phyloP scores from a whole-genome alignment of 2,113 vertebrate species.

The Arenaria interpres region DNA sequence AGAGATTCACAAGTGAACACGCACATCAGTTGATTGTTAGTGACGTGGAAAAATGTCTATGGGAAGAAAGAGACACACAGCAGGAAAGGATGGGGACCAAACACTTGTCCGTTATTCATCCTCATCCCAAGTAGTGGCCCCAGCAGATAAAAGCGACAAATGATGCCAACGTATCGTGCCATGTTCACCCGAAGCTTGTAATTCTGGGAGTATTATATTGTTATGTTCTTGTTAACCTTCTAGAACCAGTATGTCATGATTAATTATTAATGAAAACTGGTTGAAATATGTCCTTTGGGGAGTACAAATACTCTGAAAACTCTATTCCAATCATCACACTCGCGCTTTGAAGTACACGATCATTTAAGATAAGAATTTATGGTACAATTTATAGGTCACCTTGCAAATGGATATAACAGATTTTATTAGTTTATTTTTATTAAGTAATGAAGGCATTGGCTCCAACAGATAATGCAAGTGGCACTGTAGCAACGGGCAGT shows the following conservation, averaged over 20 bases:
- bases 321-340: neutral
- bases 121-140: neutral
- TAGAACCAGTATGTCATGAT: neutral
- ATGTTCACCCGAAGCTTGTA: neutral
- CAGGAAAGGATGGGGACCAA: neutral
- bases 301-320: neutral
- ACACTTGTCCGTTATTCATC: neutral
- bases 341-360: neutral
- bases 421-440: neutral
- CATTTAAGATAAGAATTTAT: neutral
- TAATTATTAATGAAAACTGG: constrained; percentile 8
- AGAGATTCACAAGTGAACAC: neutral
- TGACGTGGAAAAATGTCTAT: neutral
- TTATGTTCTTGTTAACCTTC: constrained; percentile 3
- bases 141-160: neutral
- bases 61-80: neutral
- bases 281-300: neutral
- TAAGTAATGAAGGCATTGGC: neutral
- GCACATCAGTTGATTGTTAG: rapidly evolving
- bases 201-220: neutral
- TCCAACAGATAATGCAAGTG: neutral
- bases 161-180: neutral
- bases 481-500: neutral
- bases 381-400: neutral
- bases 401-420: neutral